Evolutionary conservation across 2,113 vertebrate genomes (phyloP).

Genomic region (Thalassoma bifasciatum): DNA sequence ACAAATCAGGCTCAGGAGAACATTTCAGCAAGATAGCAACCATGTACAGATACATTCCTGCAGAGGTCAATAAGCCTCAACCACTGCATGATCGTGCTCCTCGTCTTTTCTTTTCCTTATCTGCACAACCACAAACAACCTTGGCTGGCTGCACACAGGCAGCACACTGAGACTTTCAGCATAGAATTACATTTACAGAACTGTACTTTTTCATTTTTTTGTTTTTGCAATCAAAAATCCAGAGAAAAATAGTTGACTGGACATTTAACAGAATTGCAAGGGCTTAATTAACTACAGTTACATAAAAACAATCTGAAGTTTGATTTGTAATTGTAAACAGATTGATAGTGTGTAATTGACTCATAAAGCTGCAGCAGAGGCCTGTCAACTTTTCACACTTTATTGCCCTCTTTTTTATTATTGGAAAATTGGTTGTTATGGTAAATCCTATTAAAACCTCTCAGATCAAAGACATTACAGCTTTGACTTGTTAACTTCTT

Average conservation of each 20-base stretch:
- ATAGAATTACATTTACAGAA: no score
- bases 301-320: background rate
- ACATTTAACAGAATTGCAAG: no score
- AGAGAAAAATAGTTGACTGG: no score
- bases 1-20: slow-evolving; percentile 26
- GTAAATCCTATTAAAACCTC: background rate
- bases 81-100: background rate
- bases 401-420: background rate
- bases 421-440: slow-evolving; percentile 10
- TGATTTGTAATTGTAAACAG: slow-evolving; percentile 2
- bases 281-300: background rate
- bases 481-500: background rate
- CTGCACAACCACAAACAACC: background rate
- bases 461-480: background rate
- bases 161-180: no score
- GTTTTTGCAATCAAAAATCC: no score
- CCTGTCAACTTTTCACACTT: slow-evolving; percentile 21
- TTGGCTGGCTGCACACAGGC: background rate
- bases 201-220: background rate
- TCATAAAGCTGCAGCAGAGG: background rate
- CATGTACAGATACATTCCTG: background rate
- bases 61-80: slow-evolving; percentile 12
- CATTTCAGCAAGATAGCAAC: background rate
- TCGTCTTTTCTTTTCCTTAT: background rate
- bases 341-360: background rate